A percentile compares a stretch with the other conserved stretches of the same genome.
Conservation (phyloP, 1,140 invertebrate species). For the Drosophila burlai region DNA sequence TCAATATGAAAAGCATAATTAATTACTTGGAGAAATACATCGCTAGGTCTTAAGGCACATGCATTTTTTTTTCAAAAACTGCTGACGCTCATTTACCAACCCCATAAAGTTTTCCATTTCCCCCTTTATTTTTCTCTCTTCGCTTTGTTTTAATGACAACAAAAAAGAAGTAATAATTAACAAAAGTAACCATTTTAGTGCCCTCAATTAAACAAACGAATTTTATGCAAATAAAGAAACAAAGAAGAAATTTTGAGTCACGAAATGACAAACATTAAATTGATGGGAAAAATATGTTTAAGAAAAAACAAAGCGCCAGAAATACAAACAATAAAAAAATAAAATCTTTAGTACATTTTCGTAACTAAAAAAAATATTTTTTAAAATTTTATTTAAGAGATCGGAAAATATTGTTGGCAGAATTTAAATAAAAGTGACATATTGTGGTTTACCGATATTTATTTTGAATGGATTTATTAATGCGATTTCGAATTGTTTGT, state of each 20-base stretch:
- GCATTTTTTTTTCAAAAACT: not conserved
- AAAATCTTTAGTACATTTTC: not conserved
- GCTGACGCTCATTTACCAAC: constrained; percentile 6
- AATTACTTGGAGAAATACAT: not conserved
- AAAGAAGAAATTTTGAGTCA: constrained; percentile 21
- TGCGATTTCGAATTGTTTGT: no score
- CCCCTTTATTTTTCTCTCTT: not conserved
- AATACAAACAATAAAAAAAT: not conserved
- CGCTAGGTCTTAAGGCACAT: not conserved
- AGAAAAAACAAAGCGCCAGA: not conserved
- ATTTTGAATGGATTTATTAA: not conserved
- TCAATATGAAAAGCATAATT: not conserved
- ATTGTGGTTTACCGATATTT: not conserved
- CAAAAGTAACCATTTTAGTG: constrained; percentile 6
- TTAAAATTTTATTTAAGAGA: not conserved
- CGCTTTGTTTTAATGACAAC: constrained; percentile 9
- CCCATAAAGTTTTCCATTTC: not conserved
- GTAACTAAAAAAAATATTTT: not conserved
- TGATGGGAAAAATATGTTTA: constrained; percentile 13
- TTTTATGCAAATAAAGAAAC: constrained; percentile 16
- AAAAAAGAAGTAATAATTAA: not conserved
- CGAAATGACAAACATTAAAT: constrained; percentile 48
- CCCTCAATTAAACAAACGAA: constrained; percentile 24
- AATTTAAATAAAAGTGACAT: not conserved
- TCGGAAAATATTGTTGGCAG: not conserved